Conservation (phyloP, 2,888 invertebrate species). For the Dimorphilus gyrociliatus region DNA sequence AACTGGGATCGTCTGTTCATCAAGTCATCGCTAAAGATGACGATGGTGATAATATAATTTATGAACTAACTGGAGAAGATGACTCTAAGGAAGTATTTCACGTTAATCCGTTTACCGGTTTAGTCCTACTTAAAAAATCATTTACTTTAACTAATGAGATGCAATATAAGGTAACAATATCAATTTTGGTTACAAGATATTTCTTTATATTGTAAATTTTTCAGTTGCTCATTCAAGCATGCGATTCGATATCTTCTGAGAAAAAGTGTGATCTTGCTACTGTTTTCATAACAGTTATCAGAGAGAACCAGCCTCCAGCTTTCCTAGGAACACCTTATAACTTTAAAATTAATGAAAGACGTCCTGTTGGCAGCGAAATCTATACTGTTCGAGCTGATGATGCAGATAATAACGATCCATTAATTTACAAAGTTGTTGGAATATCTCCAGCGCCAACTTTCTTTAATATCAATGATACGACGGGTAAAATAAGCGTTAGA, state of each 20-base stretch:
- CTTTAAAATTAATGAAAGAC: slow-evolving; percentile 15
- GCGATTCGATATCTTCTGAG: slow-evolving; percentile 12
- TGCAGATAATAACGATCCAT: slow-evolving; percentile 2
- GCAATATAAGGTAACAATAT: neutral
- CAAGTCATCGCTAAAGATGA: slow-evolving; percentile 16
- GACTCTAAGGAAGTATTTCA: slow-evolving; percentile 10
- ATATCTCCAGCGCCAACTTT: slow-evolving; percentile 13
- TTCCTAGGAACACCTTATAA: slow-evolving; percentile 14
- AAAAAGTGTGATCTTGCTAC: slow-evolving; percentile 11
- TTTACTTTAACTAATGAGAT: slow-evolving; percentile 10
- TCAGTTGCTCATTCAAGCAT: slow-evolving; percentile 12
- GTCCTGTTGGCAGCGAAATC: slow-evolving; percentile 8
- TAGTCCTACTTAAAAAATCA: slow-evolving; percentile 12
- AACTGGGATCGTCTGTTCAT: slow-evolving; percentile 16
- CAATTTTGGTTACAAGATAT: neutral
- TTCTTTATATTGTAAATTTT: slow-evolving; percentile 1
- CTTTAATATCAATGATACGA: slow-evolving; percentile 15
- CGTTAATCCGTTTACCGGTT: slow-evolving; percentile 12
- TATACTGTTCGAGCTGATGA: slow-evolving; percentile 5
- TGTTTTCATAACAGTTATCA: slow-evolving; percentile 8
- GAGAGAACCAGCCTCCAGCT: slow-evolving; percentile 8
- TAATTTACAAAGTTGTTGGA: slow-evolving; percentile 4
- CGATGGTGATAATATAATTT: slow-evolving; percentile 12
- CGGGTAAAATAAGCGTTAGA: slow-evolving; percentile 16
- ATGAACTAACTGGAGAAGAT: slow-evolving; percentile 9